Conservation (phyloP, 2,888 invertebrate genomes). For the Diarsia rubi region DNA sequence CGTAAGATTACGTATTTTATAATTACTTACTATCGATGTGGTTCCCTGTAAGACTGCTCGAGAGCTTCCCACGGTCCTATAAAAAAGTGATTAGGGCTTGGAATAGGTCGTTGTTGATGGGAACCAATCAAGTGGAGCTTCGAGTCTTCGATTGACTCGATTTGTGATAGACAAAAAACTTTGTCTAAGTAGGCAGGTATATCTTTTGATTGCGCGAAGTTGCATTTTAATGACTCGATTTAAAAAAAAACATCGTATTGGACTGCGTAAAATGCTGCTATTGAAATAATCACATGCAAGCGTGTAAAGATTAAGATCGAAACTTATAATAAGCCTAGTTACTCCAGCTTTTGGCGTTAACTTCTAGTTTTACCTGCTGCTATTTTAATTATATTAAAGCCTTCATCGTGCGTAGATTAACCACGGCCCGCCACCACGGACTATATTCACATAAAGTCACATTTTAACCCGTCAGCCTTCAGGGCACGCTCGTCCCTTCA, state of each 20-base stretch:
- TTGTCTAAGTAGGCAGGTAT: not conserved
- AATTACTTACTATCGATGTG: constrained; percentile 27
- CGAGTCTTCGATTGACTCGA: constrained; percentile 6
- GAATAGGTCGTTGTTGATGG: constrained; percentile 2
- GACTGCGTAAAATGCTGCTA: not conserved
- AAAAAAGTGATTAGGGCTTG: constrained; percentile 21
- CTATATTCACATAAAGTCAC: not conserved
- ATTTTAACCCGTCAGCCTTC: too few species aligned
- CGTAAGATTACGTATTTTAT: constrained; percentile 65
- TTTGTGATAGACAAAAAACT: not conserved
- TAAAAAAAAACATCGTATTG: not conserved
- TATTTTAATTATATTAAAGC: not conserved
- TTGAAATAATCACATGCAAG: not conserved
- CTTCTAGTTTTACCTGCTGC: not conserved
- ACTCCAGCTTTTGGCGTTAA: not conserved
- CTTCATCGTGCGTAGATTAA: too few species aligned
- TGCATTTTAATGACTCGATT: not conserved
- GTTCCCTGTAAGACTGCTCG: constrained; percentile 10
- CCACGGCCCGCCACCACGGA: not conserved
- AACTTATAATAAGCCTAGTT: not conserved
- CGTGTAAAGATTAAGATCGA: not conserved
- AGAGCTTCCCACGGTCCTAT: constrained; percentile 41
- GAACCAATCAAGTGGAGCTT: constrained; percentile 18
- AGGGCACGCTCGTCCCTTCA: too few species aligned
- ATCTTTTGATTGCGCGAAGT: not conserved